Conservation (phyloP, 1,140 invertebrate genomes). For the Eueides isabella region DNA sequence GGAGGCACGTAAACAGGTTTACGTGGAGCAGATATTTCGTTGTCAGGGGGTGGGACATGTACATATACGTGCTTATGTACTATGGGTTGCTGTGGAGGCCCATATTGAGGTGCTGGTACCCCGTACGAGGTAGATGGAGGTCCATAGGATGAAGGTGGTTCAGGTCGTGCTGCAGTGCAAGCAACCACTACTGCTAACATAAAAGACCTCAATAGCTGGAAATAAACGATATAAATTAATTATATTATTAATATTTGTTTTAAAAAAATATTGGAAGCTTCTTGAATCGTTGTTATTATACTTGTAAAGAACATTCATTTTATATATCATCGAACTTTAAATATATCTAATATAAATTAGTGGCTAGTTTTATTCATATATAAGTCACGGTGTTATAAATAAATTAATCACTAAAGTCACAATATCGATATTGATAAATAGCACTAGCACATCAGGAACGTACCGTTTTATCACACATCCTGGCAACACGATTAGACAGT, state of each 20-base stretch:
- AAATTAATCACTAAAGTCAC: neutral
- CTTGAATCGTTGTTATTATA: neutral
- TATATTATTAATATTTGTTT: neutral
- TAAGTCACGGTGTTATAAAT: neutral
- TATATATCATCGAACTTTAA: neutral
- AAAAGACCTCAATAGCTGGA: conserved; percentile 68
- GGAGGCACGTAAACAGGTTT: conserved; percentile 85
- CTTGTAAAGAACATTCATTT: neutral
- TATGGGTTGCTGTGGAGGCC: conserved; percentile 88
- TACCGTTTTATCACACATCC: conserved; percentile 77
- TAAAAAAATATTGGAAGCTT: neutral
- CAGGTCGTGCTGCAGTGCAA: conserved; percentile 67
- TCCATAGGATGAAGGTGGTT: conserved; percentile 72
- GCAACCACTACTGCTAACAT: conserved; percentile 63
- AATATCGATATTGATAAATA: neutral
- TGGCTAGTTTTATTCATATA: neutral
- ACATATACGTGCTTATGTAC: conserved; percentile 94
- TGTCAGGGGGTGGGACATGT: conserved; percentile 92
- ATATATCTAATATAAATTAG: neutral
- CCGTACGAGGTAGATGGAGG: conserved; percentile 67
- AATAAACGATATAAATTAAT: conserved; percentile 21
- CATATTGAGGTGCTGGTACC: conserved; percentile 84
- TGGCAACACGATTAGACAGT: conserved; percentile 58
- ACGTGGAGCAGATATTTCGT: conserved; percentile 86
- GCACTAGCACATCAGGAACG: conserved; percentile 36